Conservation (phyloP, 2,797 vertebrate genomes). For the Lepidocolaptes lacrymiger region DNA sequence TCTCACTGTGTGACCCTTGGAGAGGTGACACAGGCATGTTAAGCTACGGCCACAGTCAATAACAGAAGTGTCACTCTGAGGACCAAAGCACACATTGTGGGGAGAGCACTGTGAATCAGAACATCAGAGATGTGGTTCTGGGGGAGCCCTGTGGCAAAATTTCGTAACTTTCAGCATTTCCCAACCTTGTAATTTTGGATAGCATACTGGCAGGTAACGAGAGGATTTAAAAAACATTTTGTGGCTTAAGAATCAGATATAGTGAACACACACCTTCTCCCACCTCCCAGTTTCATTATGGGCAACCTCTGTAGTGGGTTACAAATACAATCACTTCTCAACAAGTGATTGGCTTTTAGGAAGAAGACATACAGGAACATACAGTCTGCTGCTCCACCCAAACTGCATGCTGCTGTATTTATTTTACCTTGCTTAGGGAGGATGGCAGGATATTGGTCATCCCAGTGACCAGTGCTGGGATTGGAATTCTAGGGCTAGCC, state of each 20-base stretch:
- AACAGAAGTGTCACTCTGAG: background rate
- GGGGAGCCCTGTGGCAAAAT: background rate
- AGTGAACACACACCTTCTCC: background rate
- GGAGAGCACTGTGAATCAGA: background rate
- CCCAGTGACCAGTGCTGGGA: background rate
- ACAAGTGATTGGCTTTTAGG: background rate
- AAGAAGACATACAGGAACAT: background rate
- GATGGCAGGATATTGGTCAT: background rate
- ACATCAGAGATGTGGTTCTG: background rate
- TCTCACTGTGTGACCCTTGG: background rate
- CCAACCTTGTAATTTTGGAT: background rate
- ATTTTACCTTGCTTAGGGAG: background rate
- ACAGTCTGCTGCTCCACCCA: background rate
- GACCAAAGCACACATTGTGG: background rate
- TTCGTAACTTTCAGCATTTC: background rate
- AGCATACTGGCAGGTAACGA: background rate
- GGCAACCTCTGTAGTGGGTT: background rate
- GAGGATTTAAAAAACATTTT: background rate
- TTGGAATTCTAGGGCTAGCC: background rate
- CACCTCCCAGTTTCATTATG: background rate
- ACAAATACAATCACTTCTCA: background rate
- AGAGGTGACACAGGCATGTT: background rate
- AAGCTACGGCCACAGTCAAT: background rate
- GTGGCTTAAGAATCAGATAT: background rate
- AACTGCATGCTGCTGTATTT: background rate